phyloP scores from a whole-genome alignment of 2,113 vertebrate genomes.

The Notiomystis cincta region DNA sequence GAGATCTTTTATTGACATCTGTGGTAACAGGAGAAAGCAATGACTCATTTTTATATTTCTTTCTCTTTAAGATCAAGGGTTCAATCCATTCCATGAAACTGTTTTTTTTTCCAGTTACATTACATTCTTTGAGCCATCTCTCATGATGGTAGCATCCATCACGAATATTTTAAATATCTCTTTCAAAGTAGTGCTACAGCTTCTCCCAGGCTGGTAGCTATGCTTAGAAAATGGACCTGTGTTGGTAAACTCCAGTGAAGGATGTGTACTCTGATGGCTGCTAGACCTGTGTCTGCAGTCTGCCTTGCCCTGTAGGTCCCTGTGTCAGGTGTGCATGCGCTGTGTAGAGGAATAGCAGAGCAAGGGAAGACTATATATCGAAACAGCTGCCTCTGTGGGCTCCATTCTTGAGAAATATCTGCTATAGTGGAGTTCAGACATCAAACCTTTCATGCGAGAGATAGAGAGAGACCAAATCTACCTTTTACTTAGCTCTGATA shows the following conservation, averaged over 20 bases:
- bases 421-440: background rate
- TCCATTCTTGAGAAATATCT: background rate
- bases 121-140: background rate
- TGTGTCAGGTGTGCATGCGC: background rate
- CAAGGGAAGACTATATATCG: background rate
- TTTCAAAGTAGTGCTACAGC: background rate
- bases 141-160: background rate
- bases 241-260: background rate
- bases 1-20: background rate
- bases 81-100: background rate
- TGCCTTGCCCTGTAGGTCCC: background rate
- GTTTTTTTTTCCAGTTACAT: background rate
- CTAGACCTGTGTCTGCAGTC: background rate
- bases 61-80: background rate
- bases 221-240: background rate
- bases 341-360: background rate
- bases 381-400: background rate
- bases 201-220: background rate
- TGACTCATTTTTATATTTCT: background rate
- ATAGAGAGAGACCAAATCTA: background rate
- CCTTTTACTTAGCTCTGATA: background rate
- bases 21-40: background rate
- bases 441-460: background rate
- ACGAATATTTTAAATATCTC: background rate
- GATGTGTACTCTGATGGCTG: fast-evolving